Evolutionary conservation across 2,797 vertebrate species (phyloP), one percentile per base, ranked within the genome.

Genomic region (Ataeniobius toweri): DNA sequence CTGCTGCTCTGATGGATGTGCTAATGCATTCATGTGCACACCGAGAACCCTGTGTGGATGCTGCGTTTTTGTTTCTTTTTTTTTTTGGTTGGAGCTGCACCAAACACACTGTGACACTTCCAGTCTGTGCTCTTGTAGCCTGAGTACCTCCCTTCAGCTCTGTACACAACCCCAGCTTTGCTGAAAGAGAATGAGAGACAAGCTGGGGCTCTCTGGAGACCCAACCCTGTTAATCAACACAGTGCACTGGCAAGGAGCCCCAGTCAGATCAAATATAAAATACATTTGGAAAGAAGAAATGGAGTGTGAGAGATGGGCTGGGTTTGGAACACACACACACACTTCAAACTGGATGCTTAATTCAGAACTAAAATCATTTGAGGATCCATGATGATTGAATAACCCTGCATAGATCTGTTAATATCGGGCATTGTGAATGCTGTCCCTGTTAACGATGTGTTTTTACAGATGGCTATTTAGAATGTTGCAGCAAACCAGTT

Each of bases 141-240:
- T 46, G 84, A 90, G 80, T 67, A 58, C 76, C 90, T 91, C 83
- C 84, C 76, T 85, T 89, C 81, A 73, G 83, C 87, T 93, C 88
- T 80, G 83, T 80, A 86, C 90, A 83, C 90, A 84, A 90, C 86
- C 81, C 75, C 80, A 44, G 77, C 83, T 86, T 83, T 79, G 89
- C 95, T 95, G 88, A 96, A 96, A 96, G 94, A 95, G 96, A 96
- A 96, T 95, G 91, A 86, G 81, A 95, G 94, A 96, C 88, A 91
- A 95, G 95, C 89, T 82, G 10, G 73, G 80, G 80, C 75, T 74
- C 94, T 92, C 94, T 26, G 63, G 94, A 94, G 94, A 94, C 87
- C 77, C 91, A 93, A 91, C 94, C 93, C 93, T 95, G 92, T 94
- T 96, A 95, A 96, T 96, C 93, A 95, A 94, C 94, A 94, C 92